Evolutionary conservation across 2,113 vertebrate genomes (phyloP), one percentile per base, ranked within the genome.

Genomic region (Cyanoderma ruficeps): DNA sequence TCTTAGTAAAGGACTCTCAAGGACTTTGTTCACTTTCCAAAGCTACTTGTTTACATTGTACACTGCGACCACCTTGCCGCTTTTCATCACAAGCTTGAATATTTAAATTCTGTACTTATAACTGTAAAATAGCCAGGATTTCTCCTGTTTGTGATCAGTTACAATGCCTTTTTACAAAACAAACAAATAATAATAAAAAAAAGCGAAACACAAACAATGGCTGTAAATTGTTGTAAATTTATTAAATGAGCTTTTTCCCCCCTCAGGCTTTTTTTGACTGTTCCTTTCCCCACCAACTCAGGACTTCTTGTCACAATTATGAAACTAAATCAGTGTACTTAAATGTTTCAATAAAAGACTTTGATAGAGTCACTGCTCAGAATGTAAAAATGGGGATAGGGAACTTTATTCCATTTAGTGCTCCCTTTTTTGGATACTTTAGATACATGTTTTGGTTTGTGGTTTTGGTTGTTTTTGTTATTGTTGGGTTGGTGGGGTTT

Each of bases 171-270:
- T 98, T 98, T 98, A 98, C 93, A 97, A 97, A 97, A 94, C 65
- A 91, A 76, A 76, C 14, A 60, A 76, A 87, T 10, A 50, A 67
- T 16, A 87, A 50, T 18, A 92, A 37, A 59, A 77, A 77, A 50
- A 68, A 75, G 7, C 8, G 5, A 47, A 83, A 46, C 50, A 81
- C 52, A 76, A 79, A 80, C 16, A 97, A 98, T 97, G 98, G 97
- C 98, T 99, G 99, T 99, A 99, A 98, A 99, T 99, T 98, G 98
- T 98, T 99, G 99, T 99, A 99, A 99, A 98, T 98, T 98, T 97
- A 99, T 99, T 99, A 98, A 98, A 98, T 98, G 97, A 98, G 98
- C 98, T 99, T 98, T 98, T 97, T 93, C 49, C 96, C 97, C 96
- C 98, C 98, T 98, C 98, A 98, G 98, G 98, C 98, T 99, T 98